A percentile compares a stretch with the other conserved stretches of the same genome.
These are phyloP conservation scores for Caenorhabditis uteleia DNA, from an alignment of 2,888 invertebrate species.

Conservation along the genomic window DNA sequence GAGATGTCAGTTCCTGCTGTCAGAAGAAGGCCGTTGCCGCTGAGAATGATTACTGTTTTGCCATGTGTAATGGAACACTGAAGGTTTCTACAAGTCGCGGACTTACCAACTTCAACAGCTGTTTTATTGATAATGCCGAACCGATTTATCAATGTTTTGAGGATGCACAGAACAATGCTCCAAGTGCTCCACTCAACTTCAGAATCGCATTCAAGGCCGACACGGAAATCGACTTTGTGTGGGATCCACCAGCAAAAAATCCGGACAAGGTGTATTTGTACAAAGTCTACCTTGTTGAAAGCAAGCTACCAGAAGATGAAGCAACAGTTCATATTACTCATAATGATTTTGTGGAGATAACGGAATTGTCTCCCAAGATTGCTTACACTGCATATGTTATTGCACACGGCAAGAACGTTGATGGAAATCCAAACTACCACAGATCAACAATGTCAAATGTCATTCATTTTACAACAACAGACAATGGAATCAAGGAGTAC, in stretches of 20 bases:
- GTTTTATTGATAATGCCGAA: conserved; percentile 57
- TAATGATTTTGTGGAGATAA: conserved; percentile 3
- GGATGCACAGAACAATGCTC: conserved; percentile 50
- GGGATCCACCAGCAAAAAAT: conserved; percentile 31
- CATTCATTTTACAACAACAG: conserved; percentile 22
- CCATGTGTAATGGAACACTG: conserved; percentile 55
- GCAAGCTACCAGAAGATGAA: conserved; percentile 1
- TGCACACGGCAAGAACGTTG: conserved; percentile 14
- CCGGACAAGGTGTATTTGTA: conserved; percentile 14
- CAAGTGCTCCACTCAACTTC: conserved; percentile 49
- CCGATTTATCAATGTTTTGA: conserved; percentile 59
- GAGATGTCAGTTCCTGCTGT: conserved; percentile 61
- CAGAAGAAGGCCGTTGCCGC: conserved; percentile 24
- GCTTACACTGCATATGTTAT: conserved; percentile 38
- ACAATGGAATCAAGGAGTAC: conserved; percentile 7
- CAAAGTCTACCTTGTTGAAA: conserved; percentile 23
- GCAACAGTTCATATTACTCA: conserved; percentile 15
- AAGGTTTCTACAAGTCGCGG: not conserved
- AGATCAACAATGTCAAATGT: conserved; percentile 30
- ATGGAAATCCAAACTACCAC: conserved; percentile 5
- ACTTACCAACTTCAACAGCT: conserved; percentile 28
- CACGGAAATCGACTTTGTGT: conserved; percentile 12
- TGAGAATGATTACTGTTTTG: conserved; percentile 58
- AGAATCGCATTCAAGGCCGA: conserved; percentile 5
- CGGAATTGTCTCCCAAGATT: conserved; percentile 17